Conservation (phyloP, 1,140 invertebrate genomes). For the Aphaenogaster floridana region DNA sequence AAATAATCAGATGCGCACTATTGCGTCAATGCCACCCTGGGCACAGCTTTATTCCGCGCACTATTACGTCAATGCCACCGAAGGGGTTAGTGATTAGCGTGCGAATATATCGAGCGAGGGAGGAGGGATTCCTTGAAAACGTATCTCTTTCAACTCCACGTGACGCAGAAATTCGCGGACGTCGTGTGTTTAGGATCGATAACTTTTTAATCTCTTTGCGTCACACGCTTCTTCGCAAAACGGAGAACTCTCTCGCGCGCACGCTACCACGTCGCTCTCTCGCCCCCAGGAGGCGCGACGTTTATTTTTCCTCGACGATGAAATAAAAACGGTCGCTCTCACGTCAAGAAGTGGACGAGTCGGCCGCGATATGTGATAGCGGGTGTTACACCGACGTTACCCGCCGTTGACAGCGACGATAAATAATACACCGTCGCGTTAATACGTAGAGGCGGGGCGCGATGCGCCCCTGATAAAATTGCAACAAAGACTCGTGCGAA, state of each 20-base stretch:
- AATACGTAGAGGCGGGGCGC: background rate
- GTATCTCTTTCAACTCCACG: background rate
- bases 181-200: slow-evolving; percentile 17
- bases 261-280: background rate
- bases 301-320: slow-evolving; percentile 39
- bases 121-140: background rate
- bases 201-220: slow-evolving; percentile 46
- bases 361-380: background rate
- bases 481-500: background rate
- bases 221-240: slow-evolving; percentile 8
- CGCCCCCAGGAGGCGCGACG: background rate
- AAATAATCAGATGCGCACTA: too few relatives aligned
- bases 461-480: slow-evolving; percentile 16
- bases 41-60: too few relatives aligned
- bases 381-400: background rate
- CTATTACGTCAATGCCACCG: too few relatives aligned
- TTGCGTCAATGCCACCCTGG: too few relatives aligned
- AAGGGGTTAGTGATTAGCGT: background rate
- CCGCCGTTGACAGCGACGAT: slow-evolving; percentile 18
- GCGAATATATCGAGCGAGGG: background rate
- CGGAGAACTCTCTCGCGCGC: background rate
- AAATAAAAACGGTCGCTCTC: slow-evolving; percentile 39
- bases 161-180: background rate
- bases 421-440: slow-evolving; percentile 17
- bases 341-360: slow-evolving; percentile 23